These are phyloP conservation scores for Ectropis crepuscularia DNA, from an alignment of 2,888 invertebrate species.

Conservation along the genomic window DNA sequence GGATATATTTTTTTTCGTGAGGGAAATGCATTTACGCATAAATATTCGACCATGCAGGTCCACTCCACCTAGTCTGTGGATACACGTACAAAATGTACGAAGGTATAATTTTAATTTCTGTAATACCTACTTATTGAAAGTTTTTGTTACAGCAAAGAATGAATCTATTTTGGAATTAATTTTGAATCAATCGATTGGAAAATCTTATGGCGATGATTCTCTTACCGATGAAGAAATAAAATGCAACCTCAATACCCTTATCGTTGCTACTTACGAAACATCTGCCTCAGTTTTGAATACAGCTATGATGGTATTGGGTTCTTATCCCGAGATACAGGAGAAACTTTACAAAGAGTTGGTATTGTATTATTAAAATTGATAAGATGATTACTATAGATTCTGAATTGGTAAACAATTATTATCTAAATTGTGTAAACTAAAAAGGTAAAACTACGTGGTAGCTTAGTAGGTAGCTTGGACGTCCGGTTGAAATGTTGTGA, in stretches of 20 bases:
- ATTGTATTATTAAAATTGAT: not conserved
- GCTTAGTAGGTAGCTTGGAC: too few relatives aligned
- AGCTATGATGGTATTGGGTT: slow-evolving; percentile 20
- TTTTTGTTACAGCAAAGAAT: not conserved
- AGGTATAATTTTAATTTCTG: too few relatives aligned
- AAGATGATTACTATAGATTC: too few relatives aligned
- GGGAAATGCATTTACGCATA: too few relatives aligned
- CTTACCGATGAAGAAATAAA: slow-evolving; percentile 29
- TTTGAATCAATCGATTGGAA: slow-evolving; percentile 12
- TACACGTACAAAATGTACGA: too few relatives aligned
- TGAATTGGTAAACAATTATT: not conserved
- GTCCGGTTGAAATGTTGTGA: too few relatives aligned
- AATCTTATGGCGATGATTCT: not conserved
- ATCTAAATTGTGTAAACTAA: not conserved
- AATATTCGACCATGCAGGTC: too few relatives aligned
- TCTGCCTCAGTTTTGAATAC: slow-evolving; percentile 15
- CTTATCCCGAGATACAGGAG: slow-evolving; percentile 28
- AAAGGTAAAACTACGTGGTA: too few relatives aligned
- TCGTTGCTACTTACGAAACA: slow-evolving; percentile 26
- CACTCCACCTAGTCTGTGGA: too few relatives aligned
- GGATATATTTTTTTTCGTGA: too few relatives aligned
- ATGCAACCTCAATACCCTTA: slow-evolving; percentile 19
- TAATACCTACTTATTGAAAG: too few relatives aligned
- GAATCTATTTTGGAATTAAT: slow-evolving; percentile 26
- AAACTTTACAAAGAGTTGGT: slow-evolving; percentile 32